Evolutionary conservation across 2,888 invertebrate genomes (phyloP).

Genomic region (Quadroppia sp.): DNA sequence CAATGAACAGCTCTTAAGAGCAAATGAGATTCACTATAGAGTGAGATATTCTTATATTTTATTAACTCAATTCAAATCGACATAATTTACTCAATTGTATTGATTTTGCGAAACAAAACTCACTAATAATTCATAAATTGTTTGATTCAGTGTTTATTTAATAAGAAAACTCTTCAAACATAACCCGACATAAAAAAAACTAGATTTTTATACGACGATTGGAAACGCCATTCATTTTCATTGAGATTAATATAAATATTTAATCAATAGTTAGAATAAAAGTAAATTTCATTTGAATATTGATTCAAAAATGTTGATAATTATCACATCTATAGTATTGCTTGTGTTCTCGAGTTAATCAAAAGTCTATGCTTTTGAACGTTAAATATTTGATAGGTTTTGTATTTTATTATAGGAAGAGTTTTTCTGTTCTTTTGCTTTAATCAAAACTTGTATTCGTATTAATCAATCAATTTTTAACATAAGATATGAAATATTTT

Average conservation of each 20-base stretch:
- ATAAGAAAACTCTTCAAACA: no score
- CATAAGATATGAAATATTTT: not conserved
- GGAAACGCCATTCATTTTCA: no score
- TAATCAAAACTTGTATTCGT: not conserved
- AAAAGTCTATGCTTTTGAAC: not conserved
- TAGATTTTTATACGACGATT: no score
- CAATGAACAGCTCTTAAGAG: no score
- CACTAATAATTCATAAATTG: not conserved
- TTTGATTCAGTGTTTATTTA: not conserved
- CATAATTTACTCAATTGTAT: slow-evolving; percentile 3
- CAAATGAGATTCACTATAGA: no score
- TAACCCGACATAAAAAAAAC: no score
- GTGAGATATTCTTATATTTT: no score
- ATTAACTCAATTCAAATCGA: not conserved
- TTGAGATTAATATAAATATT: not conserved
- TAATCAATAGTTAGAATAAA: not conserved
- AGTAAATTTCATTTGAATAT: slow-evolving; percentile 2
- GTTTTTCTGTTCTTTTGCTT: not conserved
- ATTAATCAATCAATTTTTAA: not conserved
- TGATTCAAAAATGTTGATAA: not conserved
- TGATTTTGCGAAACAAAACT: not conserved
- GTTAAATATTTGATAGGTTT: not conserved
- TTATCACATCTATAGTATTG: no score
- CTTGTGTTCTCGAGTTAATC: not conserved
- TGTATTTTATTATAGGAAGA: not conserved